Percentiles rank a stretch among this genome's conserved stretches.
Conservation (phyloP, 2,113 vertebrate species). For the Diadophis punctatus region DNA sequence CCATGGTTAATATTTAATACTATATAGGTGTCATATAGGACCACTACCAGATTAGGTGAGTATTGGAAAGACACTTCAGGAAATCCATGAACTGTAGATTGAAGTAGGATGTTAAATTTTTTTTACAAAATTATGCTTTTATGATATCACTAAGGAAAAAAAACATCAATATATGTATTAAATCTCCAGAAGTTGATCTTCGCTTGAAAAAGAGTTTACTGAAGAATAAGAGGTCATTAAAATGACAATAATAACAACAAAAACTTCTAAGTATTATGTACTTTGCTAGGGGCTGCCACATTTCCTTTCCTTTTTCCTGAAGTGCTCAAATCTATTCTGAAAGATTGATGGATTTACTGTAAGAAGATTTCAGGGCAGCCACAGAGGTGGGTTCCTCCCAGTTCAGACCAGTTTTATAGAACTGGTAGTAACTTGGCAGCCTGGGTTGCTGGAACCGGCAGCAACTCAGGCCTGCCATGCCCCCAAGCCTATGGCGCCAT, state of each 20-base stretch:
- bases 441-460: no score
- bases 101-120: neutral
- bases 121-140: neutral
- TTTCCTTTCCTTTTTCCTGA: neutral
- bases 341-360: neutral
- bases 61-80: neutral
- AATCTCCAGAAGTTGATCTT: neutral
- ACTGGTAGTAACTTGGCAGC: no score
- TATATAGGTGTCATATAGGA: neutral
- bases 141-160: neutral
- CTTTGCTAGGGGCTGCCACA: neutral
- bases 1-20: neutral
- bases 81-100: neutral
- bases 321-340: neutral
- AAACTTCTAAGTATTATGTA: neutral
- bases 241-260: neutral
- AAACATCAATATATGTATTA: neutral
- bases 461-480: no score
- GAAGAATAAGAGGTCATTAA: neutral
- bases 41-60: neutral
- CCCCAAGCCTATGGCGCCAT: no score
- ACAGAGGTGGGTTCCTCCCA: no score
- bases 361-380: neutral
- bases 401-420: no score
- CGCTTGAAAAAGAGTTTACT: neutral